Base-by-base conservation (phyloP, 2,888 invertebrate species). In the Elysia crispata region DNA sequence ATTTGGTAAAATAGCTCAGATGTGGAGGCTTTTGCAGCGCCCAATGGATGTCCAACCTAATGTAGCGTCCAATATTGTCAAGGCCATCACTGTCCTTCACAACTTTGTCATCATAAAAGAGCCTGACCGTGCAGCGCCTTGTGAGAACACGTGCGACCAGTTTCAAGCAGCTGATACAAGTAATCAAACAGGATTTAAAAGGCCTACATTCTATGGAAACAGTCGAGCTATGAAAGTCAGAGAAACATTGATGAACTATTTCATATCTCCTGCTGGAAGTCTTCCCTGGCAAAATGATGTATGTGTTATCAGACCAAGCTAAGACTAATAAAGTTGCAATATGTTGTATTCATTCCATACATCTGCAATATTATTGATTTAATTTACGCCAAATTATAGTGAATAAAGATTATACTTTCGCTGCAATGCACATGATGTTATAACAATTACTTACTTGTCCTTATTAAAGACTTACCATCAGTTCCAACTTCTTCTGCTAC, bases 1-100 rank as follows among this genome's bases (percentile, higher is more conserved):
- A 33, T 41, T 70, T 33, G 70, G 70, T 25, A 70, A 41, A 70
- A 41, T 70, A 70, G 70, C 70, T 41, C 70, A 70, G 70, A 70
- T 70, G 70, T 20, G n/a, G 70, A 41, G 33, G 33, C 28, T 70
- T 31, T 70, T 20, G 11, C 70, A 33, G 5, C 41, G 41, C 33
- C 70, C 70, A 33, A 33, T 70, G 41, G 41, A 70, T 33, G 70
- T 70, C 33, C 28, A 70, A 41, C 70, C 70, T 20, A 41, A 70
- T 33, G 20, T 33, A 11, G 70, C 70, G 60, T 23, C 20, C 31
- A n/a, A n/a, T 31, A n/a, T n/a, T n/a, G n/a, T n/a, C n/a, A n/a
- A n/a, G n/a, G n/a, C n/a, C n/a, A n/a, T n/a, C n/a, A n/a, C n/a
- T n/a, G n/a, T n/a, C n/a, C n/a, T n/a, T n/a, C 6, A 13, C 25